Base-by-base conservation (phyloP, 1,140 invertebrate genomes). In the Leptestheria dahalacensis region DNA sequence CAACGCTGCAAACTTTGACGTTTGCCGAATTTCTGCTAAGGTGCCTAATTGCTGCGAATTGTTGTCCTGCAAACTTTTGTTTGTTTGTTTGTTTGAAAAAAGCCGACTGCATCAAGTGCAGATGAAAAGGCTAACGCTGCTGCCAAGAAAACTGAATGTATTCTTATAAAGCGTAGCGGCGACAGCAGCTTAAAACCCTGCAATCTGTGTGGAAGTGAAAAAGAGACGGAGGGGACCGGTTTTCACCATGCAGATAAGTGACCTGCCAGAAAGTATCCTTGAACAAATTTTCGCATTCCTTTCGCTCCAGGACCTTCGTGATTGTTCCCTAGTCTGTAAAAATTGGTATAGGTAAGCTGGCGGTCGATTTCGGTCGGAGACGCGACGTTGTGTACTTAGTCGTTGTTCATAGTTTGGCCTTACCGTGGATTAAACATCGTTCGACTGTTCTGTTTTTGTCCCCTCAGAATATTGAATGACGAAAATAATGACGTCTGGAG, bases 401-500 rank as follows among this genome's bases (percentile, higher is more conserved):
- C 48, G 48, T 23, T 49, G 6, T 18, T 49, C 41, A 47, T 11
- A 47, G n/a, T 50, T 20, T 50, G 21, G 46, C 11, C n/a, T n/a
- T 47, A 47, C 46, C 46, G 46, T 47, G 11, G 46, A 11, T 47
- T 12, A 47, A 11, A 47, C 11, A 47, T 12, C 46, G 11, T 10
- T 10, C 48, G 48, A 50, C 9, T 50, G 48, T 50, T 50, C 11
- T 50, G 9, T 9, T 50, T 23, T 50, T 23, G 1, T 55, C 33
- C 23, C 20, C 26, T 28, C 25, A 55, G 53, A 9, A 62, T 90
- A 71, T 74, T 98, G 29, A 87, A 84, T 69, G 88, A 97, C 72
- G 91, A 95, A 75, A 92, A 96, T 71, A 92, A 88, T 71, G 90
- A 96, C 63, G 85, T 97, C 46, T 99, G 95, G 95, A 78, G 91